Evolutionary conservation across 2,113 vertebrate genomes (phyloP), one percentile per base, ranked within the genome.

Genomic region (Hyaena hyaena): DNA sequence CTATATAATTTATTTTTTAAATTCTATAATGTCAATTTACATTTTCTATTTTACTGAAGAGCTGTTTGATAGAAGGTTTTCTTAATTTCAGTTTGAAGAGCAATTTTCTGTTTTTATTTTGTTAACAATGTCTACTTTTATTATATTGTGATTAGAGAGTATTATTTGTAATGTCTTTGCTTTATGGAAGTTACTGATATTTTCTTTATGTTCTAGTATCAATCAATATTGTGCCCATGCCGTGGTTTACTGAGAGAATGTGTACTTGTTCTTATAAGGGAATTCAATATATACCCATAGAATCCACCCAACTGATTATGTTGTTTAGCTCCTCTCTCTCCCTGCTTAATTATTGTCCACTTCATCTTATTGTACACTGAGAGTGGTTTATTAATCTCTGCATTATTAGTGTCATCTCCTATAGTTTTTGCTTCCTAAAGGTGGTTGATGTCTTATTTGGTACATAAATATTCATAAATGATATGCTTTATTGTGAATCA

Each of bases 401-500:
- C 39, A 80, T 93, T 87, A 76, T 94, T 92, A 87, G 48, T 63
- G 50, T 73, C n/a, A 90, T 84, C 16, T 79, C 31, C 16, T 93
- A 26, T 63, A 90, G n/a, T 43, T 94, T 92, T 97, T 95, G 65
- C 15, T 96, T 93, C 17, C 61, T 55, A 73, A 94, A 77, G 8
- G 9, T 90, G n/a, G n/a, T 43, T 50, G 5, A 73, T 94, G 2
- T 83, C 21, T 90, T 77, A 68, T 79, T 63, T 83, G 26, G 31
- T 97, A 9, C 33, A 69, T 84, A 95, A 87, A 81, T 97, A 92
- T 55, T 84, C 31, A 86, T 86, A 82, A 85, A 17, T 92, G 31
- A 87, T 86, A 45, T 39, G 76, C 7, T 76, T 88, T 66, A 35
- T 81, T 95, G 12, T 96, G 14, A 96, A 65, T 90, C 53, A 73